Percentiles rank a stretch among this genome's conserved stretches.
These are phyloP conservation scores for Falcaria lacertinaria DNA, from an alignment of 2,888 invertebrate species.

Conservation along the genomic window DNA sequence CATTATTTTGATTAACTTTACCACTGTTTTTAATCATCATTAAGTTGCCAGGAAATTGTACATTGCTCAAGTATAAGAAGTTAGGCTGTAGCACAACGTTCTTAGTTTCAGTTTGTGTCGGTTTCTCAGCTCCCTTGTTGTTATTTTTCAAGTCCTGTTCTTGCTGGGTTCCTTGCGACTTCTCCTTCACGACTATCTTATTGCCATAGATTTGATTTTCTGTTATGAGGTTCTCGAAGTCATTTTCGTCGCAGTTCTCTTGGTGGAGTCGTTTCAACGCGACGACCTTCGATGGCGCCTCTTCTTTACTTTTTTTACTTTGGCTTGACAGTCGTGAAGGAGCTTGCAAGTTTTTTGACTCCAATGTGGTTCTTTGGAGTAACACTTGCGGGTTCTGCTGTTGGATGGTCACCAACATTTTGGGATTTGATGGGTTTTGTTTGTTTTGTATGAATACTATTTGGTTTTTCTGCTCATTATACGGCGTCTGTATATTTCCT, in stretches of 20 bases:
- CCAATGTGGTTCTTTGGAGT: conserved; percentile 56
- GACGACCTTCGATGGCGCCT: conserved; percentile 66
- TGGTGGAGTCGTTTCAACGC: conserved; percentile 70
- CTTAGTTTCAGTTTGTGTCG: conserved; percentile 43
- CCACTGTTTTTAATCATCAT: conserved; percentile 68
- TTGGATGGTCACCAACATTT: conserved; percentile 64
- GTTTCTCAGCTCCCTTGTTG: conserved; percentile 36
- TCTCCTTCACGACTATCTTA: conserved; percentile 79
- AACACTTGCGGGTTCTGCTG: conserved; percentile 61
- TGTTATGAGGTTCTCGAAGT: conserved; percentile 77
- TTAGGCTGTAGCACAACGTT: conserved; percentile 66
- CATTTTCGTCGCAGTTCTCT: conserved; percentile 72
- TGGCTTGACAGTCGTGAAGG: conserved; percentile 68
- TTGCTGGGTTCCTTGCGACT: conserved; percentile 61
- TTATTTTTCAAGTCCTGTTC: conserved; percentile 61
- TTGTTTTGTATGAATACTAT: conserved; percentile 64
- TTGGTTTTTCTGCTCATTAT: conserved; percentile 61
- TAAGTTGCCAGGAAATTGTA: conserved; percentile 66
- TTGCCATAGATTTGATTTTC: conserved; percentile 78
- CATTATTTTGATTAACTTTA: conserved; percentile 40
- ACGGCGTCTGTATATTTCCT: conserved; percentile 29
- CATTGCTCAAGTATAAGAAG: conserved; percentile 67
- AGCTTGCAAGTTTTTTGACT: conserved; percentile 73
- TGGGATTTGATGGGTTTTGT: conserved; percentile 43
- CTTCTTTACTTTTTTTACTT: conserved; percentile 66